A percentile compares a stretch with the other conserved stretches of the same genome.
These are phyloP conservation scores for Mallateleia sp. DNA, from an alignment of 2,888 invertebrate genomes.

Conservation along the genomic window DNA sequence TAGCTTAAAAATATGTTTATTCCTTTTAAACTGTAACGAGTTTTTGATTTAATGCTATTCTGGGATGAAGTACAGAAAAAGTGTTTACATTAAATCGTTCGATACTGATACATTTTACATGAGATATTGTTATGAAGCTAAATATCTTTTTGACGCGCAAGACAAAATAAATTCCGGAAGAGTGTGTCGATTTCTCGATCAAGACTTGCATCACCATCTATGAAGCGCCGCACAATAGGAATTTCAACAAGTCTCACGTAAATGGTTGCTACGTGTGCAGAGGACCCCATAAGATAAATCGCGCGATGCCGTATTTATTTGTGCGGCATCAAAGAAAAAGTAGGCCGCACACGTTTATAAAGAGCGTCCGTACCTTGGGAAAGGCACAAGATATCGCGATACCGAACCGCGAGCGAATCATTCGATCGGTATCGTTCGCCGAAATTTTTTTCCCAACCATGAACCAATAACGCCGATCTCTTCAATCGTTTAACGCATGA, in stretches of 20 bases:
- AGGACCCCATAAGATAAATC: conserved; percentile 80
- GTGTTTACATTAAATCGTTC: no score
- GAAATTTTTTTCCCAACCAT: conserved; percentile 49
- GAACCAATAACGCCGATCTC: conserved; percentile 54
- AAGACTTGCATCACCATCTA: conserved; percentile 23
- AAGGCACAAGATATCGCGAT: conserved; percentile 76
- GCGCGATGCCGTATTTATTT: conserved; percentile 51
- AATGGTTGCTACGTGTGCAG: conserved; percentile 12
- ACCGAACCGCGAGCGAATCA: conserved; percentile 59
- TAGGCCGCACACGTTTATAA: conserved; percentile 80
- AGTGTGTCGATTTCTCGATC: conserved; percentile 51
- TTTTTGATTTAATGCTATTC: no score
- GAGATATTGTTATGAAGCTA: not conserved
- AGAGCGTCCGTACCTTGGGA: conserved; percentile 72
- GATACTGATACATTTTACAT: no score
- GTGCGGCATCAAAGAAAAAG: conserved; percentile 80
- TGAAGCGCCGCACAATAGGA: conserved; percentile 37
- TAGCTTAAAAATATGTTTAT: not conserved
- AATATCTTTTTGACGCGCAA: not conserved
- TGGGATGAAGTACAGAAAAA: no score
- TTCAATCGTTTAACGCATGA: conserved; percentile 56
- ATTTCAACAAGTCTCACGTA: conserved; percentile 55
- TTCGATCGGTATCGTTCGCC: conserved; percentile 69
- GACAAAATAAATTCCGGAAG: conserved; percentile 35
- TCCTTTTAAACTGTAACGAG: no score